Conservation (phyloP, 2,888 invertebrate species). For the Plagodis pulveraria region DNA sequence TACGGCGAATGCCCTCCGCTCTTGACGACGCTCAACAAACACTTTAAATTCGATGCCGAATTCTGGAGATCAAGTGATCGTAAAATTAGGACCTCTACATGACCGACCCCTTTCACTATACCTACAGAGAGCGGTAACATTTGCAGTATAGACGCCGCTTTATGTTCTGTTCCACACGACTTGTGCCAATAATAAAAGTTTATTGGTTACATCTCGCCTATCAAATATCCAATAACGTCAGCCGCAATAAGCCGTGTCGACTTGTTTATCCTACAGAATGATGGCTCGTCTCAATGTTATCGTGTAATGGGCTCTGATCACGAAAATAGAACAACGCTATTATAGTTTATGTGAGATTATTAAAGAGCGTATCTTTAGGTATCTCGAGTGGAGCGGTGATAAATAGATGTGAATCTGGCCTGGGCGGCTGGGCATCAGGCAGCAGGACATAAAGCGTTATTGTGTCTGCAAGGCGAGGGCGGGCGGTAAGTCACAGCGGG, state of each 20-base stretch:
- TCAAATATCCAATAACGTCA: constrained; percentile 71
- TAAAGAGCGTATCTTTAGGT: constrained; percentile 47
- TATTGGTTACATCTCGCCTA: constrained; percentile 71
- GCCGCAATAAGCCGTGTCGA: constrained; percentile 63
- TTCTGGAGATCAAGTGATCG: constrained; percentile 70
- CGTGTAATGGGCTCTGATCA: constrained; percentile 51
- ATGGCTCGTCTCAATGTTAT: constrained; percentile 57
- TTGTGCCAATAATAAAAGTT: constrained; percentile 73
- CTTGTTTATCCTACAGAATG: constrained; percentile 59
- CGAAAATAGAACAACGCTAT: constrained; percentile 49
- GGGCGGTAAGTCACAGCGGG: constrained; percentile 78
- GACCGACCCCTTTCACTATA: constrained; percentile 37
- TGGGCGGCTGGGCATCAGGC: constrained; percentile 9
- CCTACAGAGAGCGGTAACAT: constrained; percentile 33
- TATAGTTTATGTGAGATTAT: constrained; percentile 45
- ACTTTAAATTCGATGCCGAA: constrained; percentile 78
- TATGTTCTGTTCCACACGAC: constrained; percentile 60
- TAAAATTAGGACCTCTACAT: constrained; percentile 72
- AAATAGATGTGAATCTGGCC: constrained; percentile 58
- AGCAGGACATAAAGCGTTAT: constrained; percentile 53
- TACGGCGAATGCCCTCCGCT: constrained; percentile 61
- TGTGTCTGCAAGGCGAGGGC: constrained; percentile 40
- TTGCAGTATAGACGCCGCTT: constrained; percentile 42
- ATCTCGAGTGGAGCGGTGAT: constrained; percentile 45
- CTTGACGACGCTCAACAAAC: constrained; percentile 68